phyloP scores from a whole-genome alignment of 2,888 invertebrate genomes.

The Apoda limacodes region DNA sequence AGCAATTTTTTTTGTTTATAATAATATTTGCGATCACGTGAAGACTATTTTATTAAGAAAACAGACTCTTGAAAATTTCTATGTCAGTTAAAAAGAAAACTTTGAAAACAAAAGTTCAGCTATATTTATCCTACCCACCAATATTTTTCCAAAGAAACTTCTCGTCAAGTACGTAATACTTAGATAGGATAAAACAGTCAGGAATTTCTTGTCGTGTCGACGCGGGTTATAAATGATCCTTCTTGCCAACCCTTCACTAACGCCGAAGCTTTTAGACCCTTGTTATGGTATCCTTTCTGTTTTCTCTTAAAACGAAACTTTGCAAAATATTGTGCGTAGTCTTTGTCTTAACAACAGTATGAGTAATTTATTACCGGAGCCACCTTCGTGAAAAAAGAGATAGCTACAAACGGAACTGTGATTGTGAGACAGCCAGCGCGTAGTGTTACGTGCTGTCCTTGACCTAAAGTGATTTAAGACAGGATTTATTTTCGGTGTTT shows the following conservation, averaged over 20 bases:
- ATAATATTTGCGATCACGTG: no score
- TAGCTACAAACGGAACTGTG: background rate
- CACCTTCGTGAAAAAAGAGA: background rate
- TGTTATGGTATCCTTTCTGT: constrained; percentile 29
- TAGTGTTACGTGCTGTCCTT: no score
- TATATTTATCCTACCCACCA: no score
- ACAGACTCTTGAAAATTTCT: no score
- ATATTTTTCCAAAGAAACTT: no score
- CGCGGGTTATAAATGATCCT: constrained; percentile 47
- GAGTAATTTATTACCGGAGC: constrained; percentile 18
- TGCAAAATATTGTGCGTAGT: constrained; percentile 24
- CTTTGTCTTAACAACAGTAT: constrained; percentile 17
- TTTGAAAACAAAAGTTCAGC: no score
- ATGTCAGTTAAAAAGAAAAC: no score
- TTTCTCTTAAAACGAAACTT: constrained; percentile 34
- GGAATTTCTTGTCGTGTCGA: constrained; percentile 45
- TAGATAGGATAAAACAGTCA: constrained; percentile 37
- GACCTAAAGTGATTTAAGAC: no score
- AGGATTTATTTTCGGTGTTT: no score
- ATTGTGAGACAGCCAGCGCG: no score
- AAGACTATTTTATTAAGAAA: no score
- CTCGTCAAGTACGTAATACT: constrained; percentile 22
- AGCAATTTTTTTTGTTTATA: no score
- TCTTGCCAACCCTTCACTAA: constrained; percentile 32
- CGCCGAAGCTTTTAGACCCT: constrained; percentile 37